phyloP scores from a whole-genome alignment of 64 coral and sea anemone genomes.

The Montipora sp. region DNA sequence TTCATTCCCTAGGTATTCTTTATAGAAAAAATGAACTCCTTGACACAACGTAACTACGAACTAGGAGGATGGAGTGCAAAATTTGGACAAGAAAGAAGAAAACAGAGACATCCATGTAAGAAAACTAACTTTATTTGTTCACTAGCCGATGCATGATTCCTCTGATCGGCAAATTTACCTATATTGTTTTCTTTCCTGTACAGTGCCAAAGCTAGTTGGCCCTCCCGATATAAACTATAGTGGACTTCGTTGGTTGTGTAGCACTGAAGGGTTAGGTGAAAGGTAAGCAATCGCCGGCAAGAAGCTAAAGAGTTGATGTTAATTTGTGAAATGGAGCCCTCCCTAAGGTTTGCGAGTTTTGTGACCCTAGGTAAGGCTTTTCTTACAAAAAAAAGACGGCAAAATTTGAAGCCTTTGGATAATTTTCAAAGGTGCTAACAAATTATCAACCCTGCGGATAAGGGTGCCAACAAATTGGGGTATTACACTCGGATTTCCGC shows the following conservation, averaged over 20 bases:
- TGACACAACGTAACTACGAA: background rate
- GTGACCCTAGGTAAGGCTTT: too few relatives aligned
- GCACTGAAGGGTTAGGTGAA: conserved; percentile 68
- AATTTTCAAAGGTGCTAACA: too few relatives aligned
- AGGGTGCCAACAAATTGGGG: too few relatives aligned
- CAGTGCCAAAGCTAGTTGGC: conserved; percentile 83
- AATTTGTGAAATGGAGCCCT: too few relatives aligned
- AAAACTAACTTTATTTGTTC: background rate
- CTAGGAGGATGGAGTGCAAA: conserved; percentile 81
- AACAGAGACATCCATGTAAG: conserved; percentile 75
- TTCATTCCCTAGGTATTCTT: background rate
- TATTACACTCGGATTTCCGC: too few relatives aligned
- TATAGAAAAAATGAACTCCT: conserved; percentile 34
- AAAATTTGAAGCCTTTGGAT: too few relatives aligned
- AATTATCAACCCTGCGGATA: too few relatives aligned
- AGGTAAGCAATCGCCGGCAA: conserved; percentile 37
- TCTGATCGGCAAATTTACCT: too few relatives aligned
- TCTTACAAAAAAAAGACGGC: too few relatives aligned
- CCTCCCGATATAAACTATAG: conserved; percentile 79
- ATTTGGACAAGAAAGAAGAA: conserved; percentile 68
- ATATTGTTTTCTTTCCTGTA: background rate
- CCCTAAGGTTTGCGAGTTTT: too few relatives aligned
- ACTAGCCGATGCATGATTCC: too few relatives aligned
- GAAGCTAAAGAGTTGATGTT: too few relatives aligned
- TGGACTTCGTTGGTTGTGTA: conserved; percentile 69